Percentiles rank a stretch among this genome's conserved stretches.
Evolutionary conservation across 1,140 invertebrate genomes (phyloP).

Genomic region (Antheraea pernyi): DNA sequence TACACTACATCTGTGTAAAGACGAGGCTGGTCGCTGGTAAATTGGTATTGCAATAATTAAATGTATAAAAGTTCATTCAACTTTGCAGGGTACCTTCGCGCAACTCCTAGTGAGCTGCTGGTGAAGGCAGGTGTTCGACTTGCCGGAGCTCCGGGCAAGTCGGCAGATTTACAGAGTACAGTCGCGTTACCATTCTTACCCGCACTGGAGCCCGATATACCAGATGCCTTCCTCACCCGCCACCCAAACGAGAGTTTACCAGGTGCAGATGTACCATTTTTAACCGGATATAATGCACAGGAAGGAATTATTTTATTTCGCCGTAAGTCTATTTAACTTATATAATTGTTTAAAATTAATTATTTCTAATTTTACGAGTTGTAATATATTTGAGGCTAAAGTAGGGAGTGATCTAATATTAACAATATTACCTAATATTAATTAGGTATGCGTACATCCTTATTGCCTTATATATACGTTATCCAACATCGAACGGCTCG

Average conservation of each 20-base stretch:
- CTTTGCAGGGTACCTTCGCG: slow-evolving; percentile 65
- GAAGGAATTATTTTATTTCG: slow-evolving; percentile 79
- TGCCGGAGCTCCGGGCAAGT: slow-evolving; percentile 61
- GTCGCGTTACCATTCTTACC: slow-evolving; percentile 79
- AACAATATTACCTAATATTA: too few relatives aligned
- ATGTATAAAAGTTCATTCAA: neutral
- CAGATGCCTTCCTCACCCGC: slow-evolving; percentile 78
- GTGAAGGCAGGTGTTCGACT: slow-evolving; percentile 68
- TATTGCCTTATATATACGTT: too few relatives aligned
- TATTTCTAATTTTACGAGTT: too few relatives aligned
- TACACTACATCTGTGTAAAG: too few relatives aligned
- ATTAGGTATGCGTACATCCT: too few relatives aligned
- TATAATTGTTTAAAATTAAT: too few relatives aligned
- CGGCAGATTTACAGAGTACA: slow-evolving; percentile 74
- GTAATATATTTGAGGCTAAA: too few relatives aligned
- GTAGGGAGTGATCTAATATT: too few relatives aligned
- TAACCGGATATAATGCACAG: slow-evolving; percentile 80
- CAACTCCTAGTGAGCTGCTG: slow-evolving; percentile 68
- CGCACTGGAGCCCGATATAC: slow-evolving; percentile 58
- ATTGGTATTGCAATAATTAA: too few relatives aligned
- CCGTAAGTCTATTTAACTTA: slow-evolving; percentile 55
- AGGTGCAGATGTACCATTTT: slow-evolving; percentile 74
- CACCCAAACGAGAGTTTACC: slow-evolving; percentile 76
- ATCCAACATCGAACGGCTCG: too few relatives aligned
- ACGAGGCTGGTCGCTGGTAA: too few relatives aligned